Evolutionary conservation across 2,888 invertebrate genomes (phyloP), one percentile per base, ranked within the genome.

Genomic region (Lepidocyrtinus sp.): DNA sequence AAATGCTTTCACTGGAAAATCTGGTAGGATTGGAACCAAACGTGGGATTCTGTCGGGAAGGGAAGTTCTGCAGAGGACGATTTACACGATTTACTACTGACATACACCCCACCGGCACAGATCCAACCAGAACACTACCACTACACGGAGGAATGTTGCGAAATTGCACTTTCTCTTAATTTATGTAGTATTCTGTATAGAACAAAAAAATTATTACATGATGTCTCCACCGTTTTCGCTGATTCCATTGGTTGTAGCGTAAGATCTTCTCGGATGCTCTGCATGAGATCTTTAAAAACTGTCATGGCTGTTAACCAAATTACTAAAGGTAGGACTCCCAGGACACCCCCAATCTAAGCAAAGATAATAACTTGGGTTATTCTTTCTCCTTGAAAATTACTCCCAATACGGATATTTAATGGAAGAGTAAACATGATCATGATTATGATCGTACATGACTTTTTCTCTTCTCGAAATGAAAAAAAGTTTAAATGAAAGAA

Each of bases 211-310:
- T 50, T 36, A 82, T 84, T 82, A 84, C 84, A 84, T 46, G 82
- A 82, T 65, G 77, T 82, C 45, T 84, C 84, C 36, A 84, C 84
- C 1, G 82, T 82, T 72, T 82, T 81, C 2, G 82, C 82, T 21
- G 82, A 82, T 17, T 80, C 82, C 82, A 84, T 81, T 1, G 84
- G 84, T 21, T n/a, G 17, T 12, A 36, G 12, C 36, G 36, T 36
- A 12, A 81, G 22, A 59, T 84, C 84, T 7, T 84, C 82, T 36
- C 82, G 55, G 61, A 84, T 80, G 63, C 70, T 81, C 70, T 80
- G 72, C 84, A 84, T 84, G 15, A 82, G 70, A 64, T 84, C 84
- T 81, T 81, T 82, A 61, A 84, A 84, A 67, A 84, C 79, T n/a
- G 84, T 84, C 46, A 84, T 75, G 46, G 82, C 79, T 19, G 80